A percentile compares a stretch with the other conserved stretches of the same genome.
Conservation (phyloP, 2,888 invertebrate species). For the Drosophila nr. perissopoda region DNA sequence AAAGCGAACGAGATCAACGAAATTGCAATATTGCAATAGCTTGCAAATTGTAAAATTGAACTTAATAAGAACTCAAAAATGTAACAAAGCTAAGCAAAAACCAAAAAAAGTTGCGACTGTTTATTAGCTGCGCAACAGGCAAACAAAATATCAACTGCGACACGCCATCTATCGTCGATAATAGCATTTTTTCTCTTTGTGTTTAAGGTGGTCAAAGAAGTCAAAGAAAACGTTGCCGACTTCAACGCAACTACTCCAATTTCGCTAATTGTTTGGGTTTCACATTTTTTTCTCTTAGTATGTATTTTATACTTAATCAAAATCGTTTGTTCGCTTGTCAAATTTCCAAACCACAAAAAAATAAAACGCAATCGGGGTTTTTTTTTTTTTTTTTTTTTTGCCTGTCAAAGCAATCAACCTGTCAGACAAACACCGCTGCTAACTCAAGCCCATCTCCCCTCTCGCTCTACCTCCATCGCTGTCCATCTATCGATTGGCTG, state of each 20-base stretch:
- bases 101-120: background rate
- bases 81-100: background rate
- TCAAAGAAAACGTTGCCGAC: background rate
- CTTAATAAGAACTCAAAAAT: background rate
- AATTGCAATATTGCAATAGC: background rate
- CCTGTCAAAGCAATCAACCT: conserved; percentile 46
- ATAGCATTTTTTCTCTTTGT: background rate
- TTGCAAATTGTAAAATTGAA: background rate
- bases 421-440: conserved; percentile 21
- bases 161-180: conserved; percentile 9
- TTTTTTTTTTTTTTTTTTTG: conserved; percentile 6
- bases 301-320: conserved; percentile 21
- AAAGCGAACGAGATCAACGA: background rate
- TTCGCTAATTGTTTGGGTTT: conserved; percentile 49
- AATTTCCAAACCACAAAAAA: conserved; percentile 18
- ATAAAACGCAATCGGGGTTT: background rate
- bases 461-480: background rate
- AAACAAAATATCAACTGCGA: background rate
- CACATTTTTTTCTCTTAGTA: background rate
- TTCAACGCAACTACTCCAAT: conserved; percentile 36
- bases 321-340: conserved; percentile 27
- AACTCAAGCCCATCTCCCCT: conserved; percentile 4
- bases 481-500: conserved; percentile 34
- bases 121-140: background rate
- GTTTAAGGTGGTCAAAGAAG: conserved; percentile 22